Evolutionary conservation across 2,888 invertebrate genomes (phyloP), one percentile per base, ranked within the genome.

Genomic region (Prosapia bicincta): DNA sequence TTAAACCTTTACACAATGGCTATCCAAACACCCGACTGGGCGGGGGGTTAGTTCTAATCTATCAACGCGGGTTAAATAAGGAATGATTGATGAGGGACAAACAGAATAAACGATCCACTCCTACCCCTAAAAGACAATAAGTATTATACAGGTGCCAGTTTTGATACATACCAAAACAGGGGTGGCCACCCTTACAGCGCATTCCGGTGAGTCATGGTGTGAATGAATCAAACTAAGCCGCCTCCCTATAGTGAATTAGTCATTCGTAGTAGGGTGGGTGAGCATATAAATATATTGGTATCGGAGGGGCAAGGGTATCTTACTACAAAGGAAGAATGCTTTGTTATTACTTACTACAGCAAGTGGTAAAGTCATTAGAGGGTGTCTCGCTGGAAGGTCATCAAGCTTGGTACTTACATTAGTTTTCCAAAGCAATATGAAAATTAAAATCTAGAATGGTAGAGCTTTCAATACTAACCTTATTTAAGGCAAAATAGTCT

Each of bases 111-210:
- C 54, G 54, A 54, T 54, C 54, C 20, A 54, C 54, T 54, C 13
- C 54, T 10, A 54, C 54, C 54, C 54, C 54, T 54, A 54, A 54
- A 13, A 54, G 54, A 54, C 54, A 54, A 54, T 54, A 54, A 54
- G 54, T 54, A 54, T 54, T 54, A 54, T 54, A 54, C 54, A 54
- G 54, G 54, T 54, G 54, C 54, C 54, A 6, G 54, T 54, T 54
- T n/a, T 54, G 54, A 54, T 54, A 54, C 54, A 54, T 54, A 54
- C 54, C 54, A 54, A 54, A 54, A 54, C 54, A n/a, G 54, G 54
- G 54, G n/a, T n/a, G 20, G 54, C 20, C 54, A 54, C 54, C 54
- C 54, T 54, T 54, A 54, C 20, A 20, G 54, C 54, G 54, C n/a
- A 54, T 54, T 54, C 54, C 54, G 54, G 54, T 54, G 54, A 54